Base-by-base conservation (phyloP, 2,797 vertebrate genomes). In the Alauda arvensis region DNA sequence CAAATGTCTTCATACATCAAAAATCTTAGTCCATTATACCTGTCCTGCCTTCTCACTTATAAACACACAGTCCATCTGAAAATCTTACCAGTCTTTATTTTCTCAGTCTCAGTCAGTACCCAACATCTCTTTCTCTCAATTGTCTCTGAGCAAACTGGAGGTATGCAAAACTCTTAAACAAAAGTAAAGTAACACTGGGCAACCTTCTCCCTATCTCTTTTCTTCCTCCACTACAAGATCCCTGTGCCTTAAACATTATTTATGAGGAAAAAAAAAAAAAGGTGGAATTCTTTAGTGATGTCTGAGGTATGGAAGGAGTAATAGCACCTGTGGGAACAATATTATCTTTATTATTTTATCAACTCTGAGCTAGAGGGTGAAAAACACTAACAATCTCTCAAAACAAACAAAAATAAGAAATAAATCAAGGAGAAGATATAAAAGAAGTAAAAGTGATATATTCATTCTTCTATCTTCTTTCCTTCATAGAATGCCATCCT, bases 351-450 rank as follows among this genome's bases (percentile, higher is more conserved):
- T 66, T 81, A 76, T 86, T 70, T 55, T 82, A 85, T 91, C 48
- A 67, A 4, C 31, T 90, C 75, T 89, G 28, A 68, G 20, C 14
- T 49, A 86, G 20, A 21, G 45, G 10, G 16, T 4, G 14, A 77
- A 75, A 43, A 63, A 39, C 70, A 88, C 46, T 94, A 90, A 94
- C 60, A 85, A 92, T 74, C 55, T 69, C 43, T 71, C 15, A n/a
- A 70, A 43, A 66, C 9, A 37, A 37, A 37, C 9, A 42, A 39
- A 92, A 20, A 6, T 52, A 16, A 67, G 46, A 91, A 80, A 82
- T 72, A 93, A 53, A 65, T 37, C 1, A 1, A 49, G 21, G 8
- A 66, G 31, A 88, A 68, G 55, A 62, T 77, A 77, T 3, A 63
- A 33, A 61, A 74, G 55, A 61, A 52, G 20, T 83, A 76, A 89